Percentiles rank a stretch among this genome's conserved stretches.
These are phyloP conservation scores for Peromyscus nudipes DNA, from an alignment of 2,797 vertebrate species.

Conservation along the genomic window DNA sequence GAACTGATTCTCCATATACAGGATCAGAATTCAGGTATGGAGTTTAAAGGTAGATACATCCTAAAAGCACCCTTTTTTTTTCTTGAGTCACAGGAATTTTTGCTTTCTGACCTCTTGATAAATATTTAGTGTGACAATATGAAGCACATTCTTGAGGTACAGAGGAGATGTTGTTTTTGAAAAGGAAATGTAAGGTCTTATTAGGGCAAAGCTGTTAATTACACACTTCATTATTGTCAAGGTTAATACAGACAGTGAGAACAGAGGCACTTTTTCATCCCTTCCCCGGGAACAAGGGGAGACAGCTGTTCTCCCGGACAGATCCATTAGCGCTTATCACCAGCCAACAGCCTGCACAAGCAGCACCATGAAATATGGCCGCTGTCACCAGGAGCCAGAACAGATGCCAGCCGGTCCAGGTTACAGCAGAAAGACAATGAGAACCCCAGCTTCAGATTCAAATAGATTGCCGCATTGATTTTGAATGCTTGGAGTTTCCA, in stretches of 20 bases:
- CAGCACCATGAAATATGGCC: slow-evolving; percentile 93
- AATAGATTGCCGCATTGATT: slow-evolving; percentile 89
- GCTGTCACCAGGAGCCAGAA: slow-evolving; percentile 92
- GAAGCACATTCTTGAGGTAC: slow-evolving; percentile 29
- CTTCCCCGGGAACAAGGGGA: slow-evolving; percentile 88
- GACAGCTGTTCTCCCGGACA: slow-evolving; percentile 89
- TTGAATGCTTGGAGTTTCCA: slow-evolving; percentile 83
- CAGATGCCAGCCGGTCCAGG: slow-evolving; percentile 81
- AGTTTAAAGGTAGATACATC: slow-evolving; percentile 30
- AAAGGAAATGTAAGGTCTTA: slow-evolving; percentile 82
- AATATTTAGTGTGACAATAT: slow-evolving; percentile 61
- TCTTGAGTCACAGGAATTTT: slow-evolving; percentile 18
- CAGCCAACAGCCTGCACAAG: slow-evolving; percentile 90
- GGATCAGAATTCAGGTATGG: neutral
- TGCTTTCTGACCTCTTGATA: slow-evolving; percentile 35
- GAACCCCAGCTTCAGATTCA: slow-evolving; percentile 83
- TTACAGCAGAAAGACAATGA: slow-evolving; percentile 74
- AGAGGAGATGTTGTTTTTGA: slow-evolving; percentile 48
- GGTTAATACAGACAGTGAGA: slow-evolving; percentile 94
- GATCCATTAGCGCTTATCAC: slow-evolving; percentile 99
- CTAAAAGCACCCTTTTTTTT: slow-evolving; percentile 49
- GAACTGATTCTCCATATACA: neutral
- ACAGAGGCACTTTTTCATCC: slow-evolving; percentile 92
- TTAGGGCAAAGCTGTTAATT: slow-evolving; percentile 95
- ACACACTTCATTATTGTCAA: slow-evolving; percentile 96